Conservation (phyloP, 1,140 invertebrate species). For the Drosophila melanogaster region Release_6_plus_ISO1_MT NT_033779.5:13990001-13990500, state of each 20-base stretch:
- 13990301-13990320: conserved; percentile 11
- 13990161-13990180: neutral
- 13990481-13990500: conserved; percentile 87
- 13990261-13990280: conserved; percentile 30
- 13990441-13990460: conserved; percentile 89
- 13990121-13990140: neutral
- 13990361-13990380: conserved; percentile 23
- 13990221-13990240: conserved; percentile 55
- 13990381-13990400: conserved; percentile 22
- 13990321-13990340: conserved; percentile 16
- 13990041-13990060: conserved; percentile 27
- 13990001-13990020: conserved; percentile 58
- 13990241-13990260: neutral
- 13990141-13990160: conserved; percentile 3
- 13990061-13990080: conserved; percentile 13
- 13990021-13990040: conserved; percentile 54
- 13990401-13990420: conserved; percentile 17
- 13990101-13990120: neutral
- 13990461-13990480: conserved; percentile 87
- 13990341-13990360: conserved; percentile 8
- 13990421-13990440: conserved; percentile 61
- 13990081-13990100: neutral
- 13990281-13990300: conserved; percentile 23
- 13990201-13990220: conserved; percentile 31
- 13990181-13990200: conserved; percentile 12